These are phyloP conservation scores for Physocephala rufipes DNA, from an alignment of 2,888 invertebrate species.

Conservation along the genomic window DNA sequence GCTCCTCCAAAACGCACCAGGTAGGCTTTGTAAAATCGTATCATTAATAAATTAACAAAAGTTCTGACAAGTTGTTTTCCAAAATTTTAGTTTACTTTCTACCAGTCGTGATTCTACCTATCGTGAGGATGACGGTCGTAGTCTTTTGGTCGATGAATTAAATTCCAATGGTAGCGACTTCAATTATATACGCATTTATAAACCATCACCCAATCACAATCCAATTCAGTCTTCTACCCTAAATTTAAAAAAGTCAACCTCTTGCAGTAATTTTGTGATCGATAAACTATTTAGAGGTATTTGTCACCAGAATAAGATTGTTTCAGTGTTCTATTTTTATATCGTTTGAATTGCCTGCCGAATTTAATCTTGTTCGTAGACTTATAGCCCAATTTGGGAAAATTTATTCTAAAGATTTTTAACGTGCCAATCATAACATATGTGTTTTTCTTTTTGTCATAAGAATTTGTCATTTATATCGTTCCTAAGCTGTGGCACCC, in stretches of 20 bases:
- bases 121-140: slow-evolving; percentile 65
- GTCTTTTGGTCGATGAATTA: slow-evolving; percentile 62
- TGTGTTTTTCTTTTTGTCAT: too few species aligned
- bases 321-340: slow-evolving; percentile 40
- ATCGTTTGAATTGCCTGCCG: slow-evolving; percentile 21
- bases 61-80: slow-evolving; percentile 6
- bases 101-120: slow-evolving; percentile 66
- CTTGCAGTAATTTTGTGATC: slow-evolving; percentile 68
- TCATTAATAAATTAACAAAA: slow-evolving; percentile 4
- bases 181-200: slow-evolving; percentile 33
- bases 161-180: slow-evolving; percentile 64
- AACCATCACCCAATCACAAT: slow-evolving; percentile 30
- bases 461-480: too few species aligned
- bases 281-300: slow-evolving; percentile 67
- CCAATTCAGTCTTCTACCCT: slow-evolving; percentile 49
- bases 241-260: slow-evolving; percentile 66
- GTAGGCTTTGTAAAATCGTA: slow-evolving; percentile 66
- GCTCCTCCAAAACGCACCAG: slow-evolving; percentile 95
- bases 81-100: slow-evolving; percentile 60
- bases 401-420: too few species aligned
- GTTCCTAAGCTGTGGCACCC: too few species aligned
- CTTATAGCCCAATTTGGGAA: neutral
- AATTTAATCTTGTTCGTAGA: neutral
- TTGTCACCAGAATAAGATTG: slow-evolving; percentile 64
- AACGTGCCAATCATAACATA: too few species aligned